Conservation (phyloP, 2,888 invertebrate species). For the Bellardia bayeri region DNA sequence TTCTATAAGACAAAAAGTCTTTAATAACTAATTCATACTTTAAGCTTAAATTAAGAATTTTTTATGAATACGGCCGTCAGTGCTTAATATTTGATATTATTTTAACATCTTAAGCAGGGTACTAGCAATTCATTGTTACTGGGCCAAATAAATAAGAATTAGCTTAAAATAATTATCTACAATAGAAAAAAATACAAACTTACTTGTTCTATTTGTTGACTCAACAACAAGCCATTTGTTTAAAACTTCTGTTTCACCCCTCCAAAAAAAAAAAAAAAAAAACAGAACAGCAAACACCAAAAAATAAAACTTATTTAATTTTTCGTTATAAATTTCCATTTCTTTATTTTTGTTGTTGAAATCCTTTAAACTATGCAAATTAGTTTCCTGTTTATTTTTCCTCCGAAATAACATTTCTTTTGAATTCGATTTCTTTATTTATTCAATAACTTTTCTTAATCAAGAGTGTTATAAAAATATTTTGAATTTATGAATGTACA, state of each 20-base stretch:
- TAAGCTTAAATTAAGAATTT: no score
- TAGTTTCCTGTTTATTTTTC: not conserved
- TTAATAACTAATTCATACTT: no score
- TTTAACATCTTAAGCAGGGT: no score
- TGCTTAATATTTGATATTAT: no score
- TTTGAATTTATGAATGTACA: not conserved
- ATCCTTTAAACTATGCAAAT: not conserved
- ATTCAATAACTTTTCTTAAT: not conserved
- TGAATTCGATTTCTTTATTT: not conserved
- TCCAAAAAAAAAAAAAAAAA: not conserved
- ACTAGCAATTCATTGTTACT: no score
- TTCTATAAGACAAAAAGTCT: no score
- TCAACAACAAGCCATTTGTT: not conserved
- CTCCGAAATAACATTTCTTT: not conserved
- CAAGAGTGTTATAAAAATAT: conserved; percentile 6
- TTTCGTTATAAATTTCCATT: not conserved
- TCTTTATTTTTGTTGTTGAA: not conserved
- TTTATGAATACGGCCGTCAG: no score
- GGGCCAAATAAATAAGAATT: no score
- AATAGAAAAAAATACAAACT: no score
- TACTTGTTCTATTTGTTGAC: not conserved
- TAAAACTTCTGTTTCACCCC: not conserved
- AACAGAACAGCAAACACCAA: not conserved
- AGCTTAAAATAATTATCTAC: no score
- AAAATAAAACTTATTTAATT: not conserved